Evolutionary conservation across 2,888 invertebrate genomes (phyloP).

Genomic region (Drosophila birchii): DNA sequence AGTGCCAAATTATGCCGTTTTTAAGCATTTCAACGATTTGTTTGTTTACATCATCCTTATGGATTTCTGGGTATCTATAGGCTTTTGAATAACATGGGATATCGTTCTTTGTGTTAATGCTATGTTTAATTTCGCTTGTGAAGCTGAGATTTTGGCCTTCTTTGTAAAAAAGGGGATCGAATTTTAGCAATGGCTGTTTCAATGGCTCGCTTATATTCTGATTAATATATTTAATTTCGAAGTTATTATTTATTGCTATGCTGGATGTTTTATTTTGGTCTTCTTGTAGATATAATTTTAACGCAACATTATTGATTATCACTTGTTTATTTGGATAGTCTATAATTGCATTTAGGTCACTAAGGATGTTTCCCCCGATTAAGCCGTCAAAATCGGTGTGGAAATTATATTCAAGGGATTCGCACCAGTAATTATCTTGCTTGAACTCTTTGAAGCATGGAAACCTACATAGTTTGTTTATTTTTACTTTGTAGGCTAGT

Average conservation of each 20-base stretch:
- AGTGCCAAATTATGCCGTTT: conserved; percentile 3
- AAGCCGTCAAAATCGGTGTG: not conserved
- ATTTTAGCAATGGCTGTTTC: not conserved
- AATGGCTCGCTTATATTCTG: not conserved
- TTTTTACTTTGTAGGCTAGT: not conserved
- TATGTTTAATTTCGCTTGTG: conserved; percentile 5
- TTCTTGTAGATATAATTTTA: not conserved
- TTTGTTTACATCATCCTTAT: conserved; percentile 2
- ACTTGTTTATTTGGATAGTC: not conserved
- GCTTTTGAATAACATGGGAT: conserved; percentile 7
- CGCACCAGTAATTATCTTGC: not conserved
- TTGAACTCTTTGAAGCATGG: not conserved
- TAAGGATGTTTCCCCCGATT: not conserved
- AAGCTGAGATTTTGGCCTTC: conserved; percentile 2
- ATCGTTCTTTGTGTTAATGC: conserved; percentile 1
- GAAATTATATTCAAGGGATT: not conserved
- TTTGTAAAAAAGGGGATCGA: not conserved
- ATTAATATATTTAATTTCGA: not conserved
- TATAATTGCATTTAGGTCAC: not conserved
- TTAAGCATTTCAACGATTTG: conserved; percentile 11
- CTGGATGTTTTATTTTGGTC: not conserved
- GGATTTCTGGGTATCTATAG: conserved; percentile 15
- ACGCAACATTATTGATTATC: not conserved
- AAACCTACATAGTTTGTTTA: not conserved
- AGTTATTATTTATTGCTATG: not conserved